Evolutionary conservation across 2,113 vertebrate genomes (phyloP).

Genomic region (Saguinus midas): DNA sequence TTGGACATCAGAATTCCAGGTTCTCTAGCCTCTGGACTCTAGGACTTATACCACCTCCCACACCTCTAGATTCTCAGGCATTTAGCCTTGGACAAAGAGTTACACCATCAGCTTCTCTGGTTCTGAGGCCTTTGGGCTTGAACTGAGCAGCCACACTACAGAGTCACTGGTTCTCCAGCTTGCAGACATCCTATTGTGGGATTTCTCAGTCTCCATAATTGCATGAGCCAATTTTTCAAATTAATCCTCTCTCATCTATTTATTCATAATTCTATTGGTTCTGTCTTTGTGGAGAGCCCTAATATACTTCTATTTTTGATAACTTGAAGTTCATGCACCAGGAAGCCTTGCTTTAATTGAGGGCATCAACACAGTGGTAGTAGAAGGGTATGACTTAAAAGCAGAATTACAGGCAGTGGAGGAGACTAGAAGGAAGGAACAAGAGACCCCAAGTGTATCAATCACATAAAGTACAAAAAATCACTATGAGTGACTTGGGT

Average conservation of each 20-base stretch:
- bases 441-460: neutral
- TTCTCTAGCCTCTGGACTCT: neutral
- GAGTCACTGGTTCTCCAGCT: neutral
- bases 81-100: neutral
- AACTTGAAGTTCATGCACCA: neutral
- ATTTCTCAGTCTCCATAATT: neutral
- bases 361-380: neutral
- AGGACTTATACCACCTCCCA: neutral
- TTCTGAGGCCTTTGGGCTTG: neutral
- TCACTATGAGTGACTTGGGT: neutral
- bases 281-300: neutral
- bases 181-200: neutral
- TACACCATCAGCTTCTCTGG: neutral
- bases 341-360: neutral
- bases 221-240: neutral
- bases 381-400: neutral
- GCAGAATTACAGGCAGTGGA: neutral
- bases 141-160: neutral
- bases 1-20: neutral
- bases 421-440: neutral
- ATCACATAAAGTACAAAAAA: neutral
- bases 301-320: neutral
- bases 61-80: neutral
- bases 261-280: neutral
- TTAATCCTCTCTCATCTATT: neutral